phyloP scores from a whole-genome alignment of 2,888 invertebrate species.

The Habroteleia sp. region DNA sequence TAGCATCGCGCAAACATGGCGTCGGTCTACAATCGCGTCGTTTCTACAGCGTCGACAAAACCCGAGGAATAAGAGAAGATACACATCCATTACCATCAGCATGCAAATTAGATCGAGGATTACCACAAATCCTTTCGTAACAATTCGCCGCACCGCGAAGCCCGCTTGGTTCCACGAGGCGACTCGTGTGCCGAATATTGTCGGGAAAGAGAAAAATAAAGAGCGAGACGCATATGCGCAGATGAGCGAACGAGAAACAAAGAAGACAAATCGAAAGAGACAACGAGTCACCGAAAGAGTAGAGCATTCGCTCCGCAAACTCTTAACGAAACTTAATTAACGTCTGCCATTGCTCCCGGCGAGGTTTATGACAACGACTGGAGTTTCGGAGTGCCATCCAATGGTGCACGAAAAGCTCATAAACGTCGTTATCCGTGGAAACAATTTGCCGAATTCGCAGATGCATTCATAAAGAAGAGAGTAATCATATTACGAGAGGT shows the following conservation, averaged over 20 bases:
- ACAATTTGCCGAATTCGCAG: conserved; percentile 66
- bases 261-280: conserved; percentile 57
- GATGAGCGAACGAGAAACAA: conserved; percentile 7
- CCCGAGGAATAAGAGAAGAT: conserved; percentile 74
- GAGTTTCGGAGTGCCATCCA: conserved; percentile 65
- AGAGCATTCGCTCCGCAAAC: conserved; percentile 69
- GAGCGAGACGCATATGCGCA: conserved; percentile 18
- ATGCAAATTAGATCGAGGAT: conserved; percentile 80
- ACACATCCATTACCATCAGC: conserved; percentile 80
- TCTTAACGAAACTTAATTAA: conserved; percentile 78
- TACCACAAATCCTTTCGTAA: conserved; percentile 80
- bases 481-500: conserved; percentile 60
- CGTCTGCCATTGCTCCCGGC: conserved; percentile 73
- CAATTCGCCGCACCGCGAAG: conserved; percentile 71
- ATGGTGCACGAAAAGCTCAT: conserved; percentile 66
- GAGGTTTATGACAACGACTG: conserved; percentile 71
- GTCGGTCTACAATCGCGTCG: conserved; percentile 63
- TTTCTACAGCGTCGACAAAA: conserved; percentile 68
- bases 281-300: conserved; percentile 62
- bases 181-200: conserved; percentile 62
- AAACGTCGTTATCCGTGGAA: conserved; percentile 66
- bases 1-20: conserved; percentile 62
- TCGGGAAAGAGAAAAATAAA: conserved; percentile 59
- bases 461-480: conserved; percentile 66
- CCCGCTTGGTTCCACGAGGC: conserved; percentile 46